These are phyloP conservation scores for Hemicentrotus pulcherrimus DNA, from an alignment of 35 echinoderm and acorn worm species.

Conservation along the genomic window DNA sequence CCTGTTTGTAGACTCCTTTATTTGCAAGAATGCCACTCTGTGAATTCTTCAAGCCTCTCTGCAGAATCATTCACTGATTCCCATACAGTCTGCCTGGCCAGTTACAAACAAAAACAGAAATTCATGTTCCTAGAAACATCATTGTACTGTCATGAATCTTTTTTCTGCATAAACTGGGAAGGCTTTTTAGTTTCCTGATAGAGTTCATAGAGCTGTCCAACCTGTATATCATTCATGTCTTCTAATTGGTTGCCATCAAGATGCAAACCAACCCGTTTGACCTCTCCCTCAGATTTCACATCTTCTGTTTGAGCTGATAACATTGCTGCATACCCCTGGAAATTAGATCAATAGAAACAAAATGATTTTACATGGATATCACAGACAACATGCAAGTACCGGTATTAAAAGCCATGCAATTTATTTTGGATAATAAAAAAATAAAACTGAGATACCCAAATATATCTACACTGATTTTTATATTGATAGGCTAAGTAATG, in stretches of 20 bases:
- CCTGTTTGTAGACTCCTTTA: neutral
- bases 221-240: constrained; percentile 75
- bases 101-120: neutral
- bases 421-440: no score
- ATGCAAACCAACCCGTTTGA: constrained; percentile 33
- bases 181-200: constrained; percentile 80
- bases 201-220: constrained; percentile 87
- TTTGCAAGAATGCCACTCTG: neutral
- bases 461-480: no score
- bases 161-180: constrained; percentile 48
- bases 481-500: no score
- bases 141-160: neutral
- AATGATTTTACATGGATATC: neutral
- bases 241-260: constrained; percentile 55
- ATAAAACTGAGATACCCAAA: no score
- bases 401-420: no score
- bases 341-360: neutral
- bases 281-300: neutral
- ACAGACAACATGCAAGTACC: no score
- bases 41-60: neutral
- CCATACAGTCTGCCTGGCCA: neutral
- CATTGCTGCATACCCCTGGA: constrained; percentile 72
- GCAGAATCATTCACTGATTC: no score
- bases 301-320: constrained; percentile 54
- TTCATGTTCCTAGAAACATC: neutral